phyloP scores from a whole-genome alignment of 1,140 invertebrate genomes.

The Papilio dardanus region DNA sequence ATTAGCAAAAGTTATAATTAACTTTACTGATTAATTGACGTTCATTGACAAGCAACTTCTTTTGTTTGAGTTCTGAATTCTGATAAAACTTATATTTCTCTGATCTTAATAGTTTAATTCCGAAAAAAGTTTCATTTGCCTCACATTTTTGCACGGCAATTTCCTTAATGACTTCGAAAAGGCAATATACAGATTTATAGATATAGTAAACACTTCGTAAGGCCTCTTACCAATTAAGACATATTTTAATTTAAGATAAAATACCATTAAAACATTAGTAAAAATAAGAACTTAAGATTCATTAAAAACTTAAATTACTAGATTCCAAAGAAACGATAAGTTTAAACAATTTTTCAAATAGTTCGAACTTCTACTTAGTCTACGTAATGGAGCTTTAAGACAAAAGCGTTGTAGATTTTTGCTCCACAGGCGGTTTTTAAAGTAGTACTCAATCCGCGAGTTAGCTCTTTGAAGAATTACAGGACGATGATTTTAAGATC shows the following conservation, averaged over 20 bases:
- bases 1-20: neutral
- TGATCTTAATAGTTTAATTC: no score
- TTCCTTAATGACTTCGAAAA: neutral
- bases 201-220: no score
- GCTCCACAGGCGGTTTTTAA: conserved; percentile 13
- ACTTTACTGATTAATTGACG: no score
- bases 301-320: neutral
- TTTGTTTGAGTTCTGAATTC: no score
- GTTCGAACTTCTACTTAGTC: neutral
- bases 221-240: no score
- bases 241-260: no score
- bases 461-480: neutral
- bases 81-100: no score
- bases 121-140: neutral
- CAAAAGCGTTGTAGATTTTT: conserved; percentile 13
- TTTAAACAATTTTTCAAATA: neutral
- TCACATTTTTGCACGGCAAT: neutral
- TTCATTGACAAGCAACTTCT: no score
- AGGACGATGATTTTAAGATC: neutral
- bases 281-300: no score
- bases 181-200: neutral
- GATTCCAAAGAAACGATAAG: neutral
- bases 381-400: neutral
- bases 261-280: no score
- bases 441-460: neutral